Conservation (phyloP, 2,797 vertebrate species). For the Brachyrhaphis roseni region DNA sequence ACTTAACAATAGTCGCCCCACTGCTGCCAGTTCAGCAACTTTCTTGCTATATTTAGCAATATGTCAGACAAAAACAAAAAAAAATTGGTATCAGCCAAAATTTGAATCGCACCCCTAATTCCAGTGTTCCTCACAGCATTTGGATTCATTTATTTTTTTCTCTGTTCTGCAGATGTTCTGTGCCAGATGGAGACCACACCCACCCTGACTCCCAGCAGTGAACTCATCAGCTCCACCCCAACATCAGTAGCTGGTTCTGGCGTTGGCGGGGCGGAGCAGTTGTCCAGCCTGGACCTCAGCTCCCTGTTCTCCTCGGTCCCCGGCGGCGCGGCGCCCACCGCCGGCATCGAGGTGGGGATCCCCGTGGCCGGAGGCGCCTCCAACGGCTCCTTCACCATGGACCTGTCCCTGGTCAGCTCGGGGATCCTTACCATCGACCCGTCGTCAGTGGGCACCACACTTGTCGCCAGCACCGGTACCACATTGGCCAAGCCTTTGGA, state of each 20-base stretch:
- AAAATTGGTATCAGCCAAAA: too few species aligned
- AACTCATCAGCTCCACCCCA: constrained; percentile 87
- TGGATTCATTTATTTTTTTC: too few species aligned
- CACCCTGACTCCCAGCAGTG: constrained; percentile 90
- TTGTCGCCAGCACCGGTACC: constrained; percentile 70
- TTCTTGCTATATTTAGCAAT: too few species aligned
- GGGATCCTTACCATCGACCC: constrained; percentile 94
- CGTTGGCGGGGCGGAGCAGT: constrained; percentile 72
- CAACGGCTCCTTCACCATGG: constrained; percentile 81
- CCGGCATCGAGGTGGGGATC: constrained; percentile 64
- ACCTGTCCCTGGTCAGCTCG: constrained; percentile 88
- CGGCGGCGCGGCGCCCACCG: constrained; percentile 53
- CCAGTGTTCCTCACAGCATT: background rate
- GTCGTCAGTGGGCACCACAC: constrained; percentile 83
- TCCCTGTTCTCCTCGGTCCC: constrained; percentile 90
- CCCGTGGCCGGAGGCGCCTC: constrained; percentile 63
- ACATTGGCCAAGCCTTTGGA: constrained; percentile 85
- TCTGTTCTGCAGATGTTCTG: constrained; percentile 83
- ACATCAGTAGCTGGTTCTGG: constrained; percentile 56
- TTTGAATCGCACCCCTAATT: too few species aligned
- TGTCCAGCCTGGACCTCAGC: constrained; percentile 89
- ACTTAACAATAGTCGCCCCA: too few species aligned
- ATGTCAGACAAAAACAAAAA: too few species aligned
- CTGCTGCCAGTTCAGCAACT: too few species aligned
- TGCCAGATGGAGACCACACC: constrained; percentile 89